Conservation (phyloP, 1,140 invertebrate species). For the Maconellicoccus hirsutus region DNA sequence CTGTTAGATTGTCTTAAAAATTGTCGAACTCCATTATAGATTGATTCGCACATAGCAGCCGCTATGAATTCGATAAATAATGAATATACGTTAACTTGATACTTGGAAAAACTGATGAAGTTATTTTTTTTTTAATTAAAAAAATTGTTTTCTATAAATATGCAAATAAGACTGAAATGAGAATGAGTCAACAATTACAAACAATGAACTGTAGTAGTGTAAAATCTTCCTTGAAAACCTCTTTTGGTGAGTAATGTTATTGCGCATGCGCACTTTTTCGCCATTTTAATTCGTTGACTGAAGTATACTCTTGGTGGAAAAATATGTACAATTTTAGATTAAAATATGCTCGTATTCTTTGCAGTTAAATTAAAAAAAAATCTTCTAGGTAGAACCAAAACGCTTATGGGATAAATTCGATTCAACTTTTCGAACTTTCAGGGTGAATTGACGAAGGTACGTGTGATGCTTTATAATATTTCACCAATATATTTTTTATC, state of each 20-base stretch:
- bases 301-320: neutral
- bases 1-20: no score
- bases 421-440: neutral
- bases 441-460: neutral
- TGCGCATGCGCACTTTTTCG: slow-evolving; percentile 6
- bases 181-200: no score
- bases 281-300: slow-evolving; percentile 16
- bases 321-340: neutral
- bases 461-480: neutral
- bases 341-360: neutral
- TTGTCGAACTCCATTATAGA: no score
- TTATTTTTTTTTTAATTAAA: no score
- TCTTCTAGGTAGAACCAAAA: neutral
- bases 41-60: no score
- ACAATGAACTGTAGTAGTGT: no score
- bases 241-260: neutral
- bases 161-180: no score
- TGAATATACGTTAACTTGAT: no score
- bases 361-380: neutral
- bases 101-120: no score
- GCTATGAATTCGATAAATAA: no score
- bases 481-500: neutral
- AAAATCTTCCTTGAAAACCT: no score
- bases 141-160: no score
- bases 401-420: neutral